These are phyloP conservation scores for Lepidocyrtoides sp. DNA, from an alignment of 2,888 invertebrate species.

Conservation along the genomic window DNA sequence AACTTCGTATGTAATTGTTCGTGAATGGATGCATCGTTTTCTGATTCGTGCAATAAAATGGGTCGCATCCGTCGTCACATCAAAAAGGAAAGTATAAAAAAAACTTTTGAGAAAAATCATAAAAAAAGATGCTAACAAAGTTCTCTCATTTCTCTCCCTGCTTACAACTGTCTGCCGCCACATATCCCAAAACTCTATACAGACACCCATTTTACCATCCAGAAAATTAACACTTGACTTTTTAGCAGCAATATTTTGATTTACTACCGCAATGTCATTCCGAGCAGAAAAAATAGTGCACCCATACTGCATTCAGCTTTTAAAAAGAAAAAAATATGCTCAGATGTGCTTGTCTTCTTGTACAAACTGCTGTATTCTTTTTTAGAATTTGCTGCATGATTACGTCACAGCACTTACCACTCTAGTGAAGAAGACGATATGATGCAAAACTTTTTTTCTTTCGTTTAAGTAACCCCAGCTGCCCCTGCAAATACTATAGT, in stretches of 20 bases:
- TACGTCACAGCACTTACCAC: constrained; percentile 35
- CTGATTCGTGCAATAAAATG: too few species aligned
- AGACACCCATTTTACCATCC: background rate
- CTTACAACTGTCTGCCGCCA: background rate
- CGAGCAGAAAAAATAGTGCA: background rate
- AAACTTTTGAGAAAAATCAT: too few species aligned
- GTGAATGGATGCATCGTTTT: too few species aligned
- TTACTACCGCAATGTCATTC: background rate
- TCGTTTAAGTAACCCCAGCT: constrained; percentile 59
- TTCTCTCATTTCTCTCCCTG: background rate
- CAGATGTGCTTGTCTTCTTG: too few species aligned
- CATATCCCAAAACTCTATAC: background rate
- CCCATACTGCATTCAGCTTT: background rate
- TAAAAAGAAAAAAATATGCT: too few species aligned
- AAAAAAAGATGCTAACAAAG: too few species aligned
- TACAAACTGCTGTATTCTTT: too few species aligned
- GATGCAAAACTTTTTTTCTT: constrained; percentile 9
- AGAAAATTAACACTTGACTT: constrained; percentile 67
- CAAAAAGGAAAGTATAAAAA: too few species aligned
- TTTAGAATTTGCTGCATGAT: constrained; percentile 51
- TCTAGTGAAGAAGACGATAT: background rate
- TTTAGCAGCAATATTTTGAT: constrained; percentile 57
- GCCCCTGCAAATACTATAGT: constrained; percentile 36
- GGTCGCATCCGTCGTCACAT: too few species aligned
- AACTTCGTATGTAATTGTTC: too few species aligned